Base-by-base conservation (phyloP, 2,113 vertebrate genomes). In the Mormoops blainvillei region DNA sequence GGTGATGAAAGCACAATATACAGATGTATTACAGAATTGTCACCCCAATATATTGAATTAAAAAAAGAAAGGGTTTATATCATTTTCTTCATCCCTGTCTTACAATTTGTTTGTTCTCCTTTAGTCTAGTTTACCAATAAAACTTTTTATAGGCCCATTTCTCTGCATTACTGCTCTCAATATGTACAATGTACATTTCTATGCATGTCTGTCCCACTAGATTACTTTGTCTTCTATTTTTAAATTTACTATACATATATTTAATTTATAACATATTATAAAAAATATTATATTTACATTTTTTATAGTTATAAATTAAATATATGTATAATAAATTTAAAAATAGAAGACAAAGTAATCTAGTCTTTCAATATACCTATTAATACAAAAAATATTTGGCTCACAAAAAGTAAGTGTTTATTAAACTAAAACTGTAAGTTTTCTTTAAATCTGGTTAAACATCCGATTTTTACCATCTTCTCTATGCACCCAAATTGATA, bases 381-480 rank as follows among this genome's bases (percentile, higher is more conserved):
- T 92, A 92, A 89, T 36, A 16, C 15, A 26, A 88, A 94, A 91
- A 89, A 81, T 54, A 84, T 81, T 33, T 94, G 71, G 16, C 36
- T 94, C 45, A 78, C 6, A 78, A 83, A 96, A 89, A 20, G 15
- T 87, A 89, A 20, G 15, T 87, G 5, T 33, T 94, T 43, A 89
- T 58, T 80, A 96, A 88, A 80, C n/a, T 87, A 61, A 88, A 88
- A 92, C 36, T 68, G 48, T 43, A 65, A 70, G 31, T 94, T 81
- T 94, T 77, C 31, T 84, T 87, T 84, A 90, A 89, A 65, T 81
- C 14, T 52, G 28, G 82, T 71, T 95, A 91, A 86, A 82, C 19
- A 36, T 36, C 6, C 13, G 50, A 84, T 82, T 83, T 41, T 84
- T 71, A 93, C 22, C 15, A 58, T 54, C 41, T 54, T 81, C 24